phyloP scores from a whole-genome alignment of 2,888 invertebrate species.

The Campaea margaritaria region DNA sequence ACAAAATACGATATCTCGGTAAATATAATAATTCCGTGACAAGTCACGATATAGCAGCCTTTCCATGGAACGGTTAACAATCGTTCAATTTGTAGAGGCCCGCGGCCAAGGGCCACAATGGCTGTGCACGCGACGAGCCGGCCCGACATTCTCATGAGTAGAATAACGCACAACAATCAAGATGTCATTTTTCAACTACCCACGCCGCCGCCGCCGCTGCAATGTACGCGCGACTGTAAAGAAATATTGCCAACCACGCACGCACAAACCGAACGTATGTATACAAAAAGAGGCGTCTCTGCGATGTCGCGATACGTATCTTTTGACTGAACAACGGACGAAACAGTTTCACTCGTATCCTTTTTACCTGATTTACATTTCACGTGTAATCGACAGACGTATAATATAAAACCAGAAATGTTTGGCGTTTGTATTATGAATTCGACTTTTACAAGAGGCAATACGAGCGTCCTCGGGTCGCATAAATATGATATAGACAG shows the following conservation, averaged over 20 bases:
- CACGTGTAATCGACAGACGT: slow-evolving; percentile 61
- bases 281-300: slow-evolving; percentile 78
- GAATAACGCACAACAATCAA: slow-evolving; percentile 85
- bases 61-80: slow-evolving; percentile 79
- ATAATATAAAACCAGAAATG: slow-evolving; percentile 52
- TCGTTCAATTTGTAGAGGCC: slow-evolving; percentile 82
- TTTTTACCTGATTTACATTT: slow-evolving; percentile 65
- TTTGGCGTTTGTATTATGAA: slow-evolving; percentile 50
- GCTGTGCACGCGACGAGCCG: slow-evolving; percentile 76
- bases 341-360: slow-evolving; percentile 65
- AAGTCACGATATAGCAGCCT: slow-evolving; percentile 76
- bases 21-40: slow-evolving; percentile 76
- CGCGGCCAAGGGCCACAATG: slow-evolving; percentile 72
- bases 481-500: slow-evolving; percentile 34
- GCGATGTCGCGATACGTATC: slow-evolving; percentile 79
- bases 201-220: slow-evolving; percentile 61
- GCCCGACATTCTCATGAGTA: slow-evolving; percentile 81
- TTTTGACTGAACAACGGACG: slow-evolving; percentile 70
- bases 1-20: slow-evolving; percentile 66
- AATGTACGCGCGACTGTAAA: slow-evolving; percentile 64
- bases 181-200: slow-evolving; percentile 86
- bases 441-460: slow-evolving; percentile 38
- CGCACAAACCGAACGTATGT: slow-evolving; percentile 67
- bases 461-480: slow-evolving; percentile 40
- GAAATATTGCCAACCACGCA: slow-evolving; percentile 81